phyloP scores from a whole-genome alignment of 2,797 vertebrate species.

The Scolopax rusticola region DNA sequence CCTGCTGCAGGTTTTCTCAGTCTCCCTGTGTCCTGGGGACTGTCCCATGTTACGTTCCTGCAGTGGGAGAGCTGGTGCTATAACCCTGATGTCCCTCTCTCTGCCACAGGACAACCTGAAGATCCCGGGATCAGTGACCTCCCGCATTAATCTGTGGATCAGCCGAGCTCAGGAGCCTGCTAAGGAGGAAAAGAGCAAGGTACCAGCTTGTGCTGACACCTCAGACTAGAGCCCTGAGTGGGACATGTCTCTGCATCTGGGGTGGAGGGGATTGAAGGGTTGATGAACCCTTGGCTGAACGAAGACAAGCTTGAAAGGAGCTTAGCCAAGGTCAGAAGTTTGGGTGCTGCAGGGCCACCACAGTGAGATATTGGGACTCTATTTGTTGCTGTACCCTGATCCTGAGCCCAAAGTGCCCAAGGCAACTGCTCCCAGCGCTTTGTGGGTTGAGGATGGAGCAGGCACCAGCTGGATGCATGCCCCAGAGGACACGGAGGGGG shows the following conservation, averaged over 20 bases:
- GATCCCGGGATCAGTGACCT: slow-evolving; percentile 84
- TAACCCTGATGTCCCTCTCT: neutral
- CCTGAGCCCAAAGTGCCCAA: neutral
- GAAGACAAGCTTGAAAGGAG: neutral
- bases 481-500: neutral
- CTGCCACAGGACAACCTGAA: slow-evolving; percentile 81
- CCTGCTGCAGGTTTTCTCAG: neutral
- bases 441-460: neutral
- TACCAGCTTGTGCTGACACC: neutral
- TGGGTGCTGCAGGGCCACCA: neutral
- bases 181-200: slow-evolving; percentile 73
- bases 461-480: neutral
- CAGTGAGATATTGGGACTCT: neutral
- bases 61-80: neutral
- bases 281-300: neutral
- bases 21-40: neutral
- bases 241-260: neutral
- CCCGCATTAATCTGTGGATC: slow-evolving; percentile 88
- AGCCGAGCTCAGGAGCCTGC: slow-evolving; percentile 78
- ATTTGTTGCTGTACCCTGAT: neutral
- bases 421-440: neutral
- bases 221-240: rapidly evolving
- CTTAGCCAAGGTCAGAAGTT: neutral
- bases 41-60: rapidly evolving
- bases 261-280: neutral